Percentiles rank a stretch among this genome's conserved stretches.
phyloP scores from a whole-genome alignment of 2,888 invertebrate species.

The Stenichneumon culpator region DNA sequence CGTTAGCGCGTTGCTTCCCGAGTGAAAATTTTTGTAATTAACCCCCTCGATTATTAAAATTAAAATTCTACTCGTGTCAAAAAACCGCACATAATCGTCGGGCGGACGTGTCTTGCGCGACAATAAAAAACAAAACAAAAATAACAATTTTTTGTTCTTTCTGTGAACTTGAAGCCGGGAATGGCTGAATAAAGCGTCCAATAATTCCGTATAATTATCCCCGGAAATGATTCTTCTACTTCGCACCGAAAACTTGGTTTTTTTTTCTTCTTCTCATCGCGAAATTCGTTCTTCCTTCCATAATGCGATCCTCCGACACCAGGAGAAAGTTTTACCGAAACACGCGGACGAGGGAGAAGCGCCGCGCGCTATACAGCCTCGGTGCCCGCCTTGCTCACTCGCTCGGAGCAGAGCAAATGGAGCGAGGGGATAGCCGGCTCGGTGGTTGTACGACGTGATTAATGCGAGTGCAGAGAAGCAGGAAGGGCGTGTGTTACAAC shows the following conservation, averaged over 20 bases:
- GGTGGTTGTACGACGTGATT: conserved; percentile 61
- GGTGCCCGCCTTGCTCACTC: conserved; percentile 37
- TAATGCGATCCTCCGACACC: conserved; percentile 37
- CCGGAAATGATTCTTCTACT: not conserved
- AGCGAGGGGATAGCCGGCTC: conserved; percentile 24
- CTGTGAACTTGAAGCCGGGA: not conserved
- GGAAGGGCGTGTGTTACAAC: conserved; percentile 44
- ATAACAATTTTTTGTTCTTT: not conserved
- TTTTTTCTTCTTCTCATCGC: conserved; percentile 7
- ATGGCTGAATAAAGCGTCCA: not conserved
- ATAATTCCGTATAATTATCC: not conserved
- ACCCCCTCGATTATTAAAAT: conserved; percentile 82
- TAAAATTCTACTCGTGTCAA: conserved; percentile 80
- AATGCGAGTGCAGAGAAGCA: conserved; percentile 65
- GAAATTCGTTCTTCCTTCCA: conserved; percentile 48
- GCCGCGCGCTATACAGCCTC: not conserved
- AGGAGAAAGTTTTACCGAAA: conserved; percentile 56
- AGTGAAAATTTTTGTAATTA: conserved; percentile 77
- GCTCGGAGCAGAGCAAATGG: conserved; percentile 33
- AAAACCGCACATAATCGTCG: conserved; percentile 67
- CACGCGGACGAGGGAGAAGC: conserved; percentile 32
- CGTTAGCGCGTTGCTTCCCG: conserved; percentile 26
- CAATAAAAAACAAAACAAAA: conserved; percentile 20
- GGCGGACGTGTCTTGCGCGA: conserved; percentile 20
- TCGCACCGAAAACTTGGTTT: not conserved